These are phyloP conservation scores for Dioctria linearis DNA, from an alignment of 2,888 invertebrate genomes.

Conservation along the genomic window DNA sequence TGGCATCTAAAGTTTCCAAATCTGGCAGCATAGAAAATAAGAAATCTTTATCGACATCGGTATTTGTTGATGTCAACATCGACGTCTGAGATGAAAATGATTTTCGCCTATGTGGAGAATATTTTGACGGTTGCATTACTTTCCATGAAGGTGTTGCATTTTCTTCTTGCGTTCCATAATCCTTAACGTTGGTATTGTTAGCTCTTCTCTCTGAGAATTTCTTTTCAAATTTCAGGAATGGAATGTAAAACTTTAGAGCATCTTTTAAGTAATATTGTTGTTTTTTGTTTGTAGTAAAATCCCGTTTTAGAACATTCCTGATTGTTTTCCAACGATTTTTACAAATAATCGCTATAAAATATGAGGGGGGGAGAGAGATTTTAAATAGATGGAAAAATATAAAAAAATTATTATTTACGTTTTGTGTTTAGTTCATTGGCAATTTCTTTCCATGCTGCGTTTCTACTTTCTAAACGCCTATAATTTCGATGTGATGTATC, in stretches of 20 bases:
- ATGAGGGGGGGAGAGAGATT: background rate
- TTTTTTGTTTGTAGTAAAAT: background rate
- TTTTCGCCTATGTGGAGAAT: background rate
- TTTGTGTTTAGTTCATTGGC: background rate
- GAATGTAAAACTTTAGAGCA: background rate
- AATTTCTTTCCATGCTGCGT: background rate
- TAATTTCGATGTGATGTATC: background rate
- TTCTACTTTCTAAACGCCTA: background rate
- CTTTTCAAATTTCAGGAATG: background rate
- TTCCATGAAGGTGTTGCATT: background rate
- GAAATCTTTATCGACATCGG: background rate
- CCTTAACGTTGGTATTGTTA: background rate
- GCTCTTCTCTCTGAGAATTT: background rate
- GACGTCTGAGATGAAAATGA: background rate
- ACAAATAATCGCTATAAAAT: background rate
- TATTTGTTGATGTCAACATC: background rate
- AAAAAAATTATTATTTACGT: background rate
- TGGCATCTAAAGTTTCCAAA: background rate
- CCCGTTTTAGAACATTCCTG: background rate
- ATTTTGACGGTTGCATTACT: background rate
- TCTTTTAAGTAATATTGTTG: background rate
- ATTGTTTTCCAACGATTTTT: slow-evolving; percentile 4
- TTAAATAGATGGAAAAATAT: no score
- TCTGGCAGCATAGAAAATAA: background rate
- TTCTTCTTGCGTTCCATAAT: background rate